Conservation (phyloP, 1,140 invertebrate species). For the Brachionus rotundiformis region DNA sequence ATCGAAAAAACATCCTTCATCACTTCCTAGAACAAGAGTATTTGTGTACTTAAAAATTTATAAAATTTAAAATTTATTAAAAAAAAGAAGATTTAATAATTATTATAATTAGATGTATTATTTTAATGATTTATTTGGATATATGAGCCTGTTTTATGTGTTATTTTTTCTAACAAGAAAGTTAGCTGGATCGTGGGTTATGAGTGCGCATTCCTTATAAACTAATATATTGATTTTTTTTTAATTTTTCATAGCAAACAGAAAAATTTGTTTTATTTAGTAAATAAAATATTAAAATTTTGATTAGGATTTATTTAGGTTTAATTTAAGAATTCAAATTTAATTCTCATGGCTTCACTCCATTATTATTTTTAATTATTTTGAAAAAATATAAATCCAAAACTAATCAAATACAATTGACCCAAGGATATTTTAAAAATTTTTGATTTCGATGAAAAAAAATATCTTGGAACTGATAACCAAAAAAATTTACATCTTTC, state of each 20-base stretch:
- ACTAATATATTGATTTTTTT: background rate
- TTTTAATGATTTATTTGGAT: background rate
- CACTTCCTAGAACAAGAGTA: background rate
- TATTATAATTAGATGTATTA: slow-evolving; percentile 3
- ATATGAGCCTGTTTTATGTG: background rate
- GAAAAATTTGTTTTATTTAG: background rate
- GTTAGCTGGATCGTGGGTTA: background rate
- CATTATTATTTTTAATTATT: too few relatives aligned
- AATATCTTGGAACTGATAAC: too few relatives aligned
- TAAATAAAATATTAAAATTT: background rate
- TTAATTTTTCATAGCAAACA: background rate
- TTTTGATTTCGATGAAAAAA: too few relatives aligned
- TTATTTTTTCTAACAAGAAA: background rate
- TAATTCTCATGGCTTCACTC: background rate
- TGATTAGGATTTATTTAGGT: background rate
- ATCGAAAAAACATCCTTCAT: background rate
- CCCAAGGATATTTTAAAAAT: too few relatives aligned
- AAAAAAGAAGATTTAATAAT: background rate
- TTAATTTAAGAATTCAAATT: background rate
- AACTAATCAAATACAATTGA: too few relatives aligned
- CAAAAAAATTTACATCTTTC: too few relatives aligned
- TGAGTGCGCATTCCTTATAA: background rate
- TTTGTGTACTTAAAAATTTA: background rate
- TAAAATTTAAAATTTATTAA: background rate
- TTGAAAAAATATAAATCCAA: too few relatives aligned